Evolutionary conservation across 2,888 invertebrate species (phyloP), one percentile per base, ranked within the genome.

Genomic region (Lepidocyrtoides sp.): DNA sequence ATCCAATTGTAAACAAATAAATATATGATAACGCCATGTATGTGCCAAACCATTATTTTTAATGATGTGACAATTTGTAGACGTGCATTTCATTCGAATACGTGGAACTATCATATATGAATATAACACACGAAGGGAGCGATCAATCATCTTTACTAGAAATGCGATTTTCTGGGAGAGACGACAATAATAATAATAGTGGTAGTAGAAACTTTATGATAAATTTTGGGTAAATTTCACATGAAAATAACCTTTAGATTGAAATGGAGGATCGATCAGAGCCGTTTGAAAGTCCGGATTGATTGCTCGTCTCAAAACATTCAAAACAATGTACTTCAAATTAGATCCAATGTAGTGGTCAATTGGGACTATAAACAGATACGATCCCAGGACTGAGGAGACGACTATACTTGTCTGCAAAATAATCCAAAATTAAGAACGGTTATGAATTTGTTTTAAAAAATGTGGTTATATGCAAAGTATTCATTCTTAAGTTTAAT

Each of bases 251-350:
- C 93, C 93, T 81, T 79, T 69, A n/a, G 85, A 75, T 94, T 97
- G 96, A 94, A 96, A 96, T 0, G 97, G 97, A 23, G 96, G 96
- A 93, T 96, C 95, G 75, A 97, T 95, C 26, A 96, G 95, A 26
- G 96, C 97, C 20, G 95, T 94, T 75, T 96, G 95, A 94, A 97
- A 97, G n/a, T 96, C 95, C 0, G 95, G 94, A 10, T 97, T 96
- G 0, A 96, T 96, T 0, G 96, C 96, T 92, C 97, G 96, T 92
- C 97, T 95, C n/a, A 97, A 95, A 0, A 96, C 95, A 94, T 97
- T 97, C 23, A 97, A 95, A 0, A 97, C 94, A 48, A 97, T 97
- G 94, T 97, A 97, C 94, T 97, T 97, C 93, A 97, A 95, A 95
- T 96, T 96, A 41, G 97, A 96, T 29, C 97, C 97, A 91, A 96